phyloP scores from a whole-genome alignment of 2,888 invertebrate genomes.

The Phyto melanocephala region DNA sequence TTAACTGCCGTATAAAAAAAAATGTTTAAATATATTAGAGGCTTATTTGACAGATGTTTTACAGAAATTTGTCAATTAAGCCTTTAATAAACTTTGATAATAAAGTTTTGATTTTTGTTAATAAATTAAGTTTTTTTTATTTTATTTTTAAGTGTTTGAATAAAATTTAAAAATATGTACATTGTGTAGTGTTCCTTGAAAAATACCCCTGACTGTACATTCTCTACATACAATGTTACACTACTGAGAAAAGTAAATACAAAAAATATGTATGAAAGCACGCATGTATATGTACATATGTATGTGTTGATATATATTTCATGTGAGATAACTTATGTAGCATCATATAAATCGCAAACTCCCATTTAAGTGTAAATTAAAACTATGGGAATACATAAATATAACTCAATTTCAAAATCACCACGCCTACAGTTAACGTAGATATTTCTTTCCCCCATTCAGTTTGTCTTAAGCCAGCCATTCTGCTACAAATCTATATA shows the following conservation, averaged over 20 bases:
- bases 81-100: no score
- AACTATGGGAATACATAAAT: conserved; percentile 39
- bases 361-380: conserved; percentile 41
- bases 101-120: no score
- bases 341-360: conserved; percentile 47
- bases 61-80: no score
- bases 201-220: background rate
- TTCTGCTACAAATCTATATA: background rate
- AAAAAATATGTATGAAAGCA: background rate
- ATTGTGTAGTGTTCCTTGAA: background rate
- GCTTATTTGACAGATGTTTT: no score
- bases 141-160: no score
- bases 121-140: no score
- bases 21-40: no score
- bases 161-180: no score
- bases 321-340: conserved; percentile 38
- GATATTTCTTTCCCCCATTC: background rate
- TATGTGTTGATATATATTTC: background rate
- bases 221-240: conserved; percentile 7
- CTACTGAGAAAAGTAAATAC: background rate
- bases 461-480: background rate
- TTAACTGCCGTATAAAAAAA: no score
- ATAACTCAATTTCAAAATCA: conserved; percentile 52
- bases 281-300: background rate
- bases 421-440: conserved; percentile 41